Base-by-base conservation (phyloP, 2,888 invertebrate genomes). In the Mayetiola destructor region DNA sequence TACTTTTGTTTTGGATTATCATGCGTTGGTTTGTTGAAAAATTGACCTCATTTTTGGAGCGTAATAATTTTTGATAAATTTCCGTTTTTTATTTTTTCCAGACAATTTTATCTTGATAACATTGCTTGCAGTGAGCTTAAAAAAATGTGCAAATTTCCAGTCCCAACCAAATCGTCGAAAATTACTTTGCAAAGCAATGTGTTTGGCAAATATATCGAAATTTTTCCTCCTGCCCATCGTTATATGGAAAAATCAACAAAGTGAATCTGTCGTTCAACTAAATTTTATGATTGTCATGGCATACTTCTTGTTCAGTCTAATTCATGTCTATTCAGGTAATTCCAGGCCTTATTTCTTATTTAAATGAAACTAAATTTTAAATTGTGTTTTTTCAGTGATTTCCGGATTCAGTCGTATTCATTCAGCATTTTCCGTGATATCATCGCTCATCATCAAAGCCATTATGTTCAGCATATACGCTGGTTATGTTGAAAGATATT, bases 311-410 rank as follows among this genome's bases (percentile, higher is more conserved):
- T 73, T 82, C 10, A 79, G 82, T 1, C 77, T 81, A 59, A 69
- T 80, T 32, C 77, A 79, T 59, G 78, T 82, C 1, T 80, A 84
- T 64, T 79, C 79, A 63, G 83, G 84, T 83, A 68, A 64, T 40
- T 36, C 14, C 18, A 5, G 2, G n/a, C n/a, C n/a, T n/a, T n/a
- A n/a, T n/a, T n/a, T n/a, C n/a, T n/a, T 52, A 16, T 14, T 16
- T 4, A 48, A 48, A 39, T 39, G 18, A 18, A 39, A 18, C 6
- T 18, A 4, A 39, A 18, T 16, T 10, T 39, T 39, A 4, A 3
- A 8, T 39, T n/a, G n/a, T n/a, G 2, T 12, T 14, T 14, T 42
- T 42, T 5, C 23, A 48, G 48, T 48, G 1, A 48, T 48, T n/a
- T 48, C 48, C 16, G 48, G 48, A n/a, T 48, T 48, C 16, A 9